Percentiles rank a stretch among this genome's conserved stretches.
Conservation (phyloP, 1,140 invertebrate species). For the Nylanderia fulva region DNA sequence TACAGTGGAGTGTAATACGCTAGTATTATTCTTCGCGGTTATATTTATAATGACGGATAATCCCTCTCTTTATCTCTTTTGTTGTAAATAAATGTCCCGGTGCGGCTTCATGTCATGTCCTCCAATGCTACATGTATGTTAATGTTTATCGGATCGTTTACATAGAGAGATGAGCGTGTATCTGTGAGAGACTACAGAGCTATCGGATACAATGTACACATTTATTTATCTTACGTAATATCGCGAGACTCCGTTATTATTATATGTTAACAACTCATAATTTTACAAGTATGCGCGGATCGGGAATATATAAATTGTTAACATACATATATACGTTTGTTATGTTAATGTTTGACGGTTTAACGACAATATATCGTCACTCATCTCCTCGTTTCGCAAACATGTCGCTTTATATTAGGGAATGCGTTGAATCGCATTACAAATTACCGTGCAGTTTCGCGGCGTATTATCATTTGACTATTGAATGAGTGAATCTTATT, state of each 20-base stretch:
- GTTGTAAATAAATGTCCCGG: constrained; percentile 29
- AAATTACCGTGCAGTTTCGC: background rate
- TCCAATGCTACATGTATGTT: background rate
- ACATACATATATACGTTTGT: constrained; percentile 36
- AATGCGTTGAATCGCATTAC: background rate
- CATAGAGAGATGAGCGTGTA: constrained; percentile 59
- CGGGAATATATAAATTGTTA: constrained; percentile 61
- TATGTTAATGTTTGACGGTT: background rate
- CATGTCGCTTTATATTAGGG: background rate
- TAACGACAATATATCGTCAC: background rate
- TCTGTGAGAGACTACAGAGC: constrained; percentile 49
- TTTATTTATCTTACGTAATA: constrained; percentile 63
- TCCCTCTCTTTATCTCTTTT: background rate
- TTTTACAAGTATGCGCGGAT: constrained; percentile 38
- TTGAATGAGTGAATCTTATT: constrained; percentile 40
- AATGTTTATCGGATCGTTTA: constrained; percentile 57
- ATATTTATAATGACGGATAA: background rate
- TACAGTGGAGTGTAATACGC: background rate
- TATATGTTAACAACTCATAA: constrained; percentile 67
- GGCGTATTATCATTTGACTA: background rate
- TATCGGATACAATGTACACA: constrained; percentile 68
- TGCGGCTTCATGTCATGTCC: background rate
- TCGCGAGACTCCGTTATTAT: constrained; percentile 46
- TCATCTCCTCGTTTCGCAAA: constrained; percentile 12
- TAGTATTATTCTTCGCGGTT: background rate